These are phyloP conservation scores for Cylindroiulus punctatus DNA, from an alignment of 2,888 invertebrate species.

Conservation along the genomic window DNA sequence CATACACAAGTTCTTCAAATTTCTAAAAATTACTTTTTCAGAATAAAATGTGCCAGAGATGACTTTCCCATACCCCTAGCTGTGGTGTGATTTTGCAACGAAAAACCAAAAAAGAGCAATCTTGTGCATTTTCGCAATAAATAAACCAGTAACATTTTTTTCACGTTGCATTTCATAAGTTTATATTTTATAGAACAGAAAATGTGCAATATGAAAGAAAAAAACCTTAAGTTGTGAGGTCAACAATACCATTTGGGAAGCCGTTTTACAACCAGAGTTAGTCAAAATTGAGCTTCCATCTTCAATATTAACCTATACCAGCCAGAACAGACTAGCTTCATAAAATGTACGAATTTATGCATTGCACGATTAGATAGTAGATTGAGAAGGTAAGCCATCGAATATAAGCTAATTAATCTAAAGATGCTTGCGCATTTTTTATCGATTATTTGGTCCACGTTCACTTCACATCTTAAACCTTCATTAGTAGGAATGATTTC, in stretches of 20 bases:
- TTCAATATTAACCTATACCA: background rate
- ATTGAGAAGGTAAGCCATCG: background rate
- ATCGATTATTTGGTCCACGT: background rate
- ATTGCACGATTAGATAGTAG: background rate
- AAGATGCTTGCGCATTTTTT: conserved; percentile 7
- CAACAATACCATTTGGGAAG: background rate
- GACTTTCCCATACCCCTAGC: too few relatives aligned
- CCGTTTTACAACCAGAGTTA: background rate
- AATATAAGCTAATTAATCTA: conserved; percentile 23
- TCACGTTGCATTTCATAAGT: background rate
- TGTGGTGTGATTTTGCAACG: background rate
- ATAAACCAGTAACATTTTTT: background rate
- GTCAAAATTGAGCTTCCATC: background rate
- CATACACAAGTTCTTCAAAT: too few relatives aligned
- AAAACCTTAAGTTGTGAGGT: background rate
- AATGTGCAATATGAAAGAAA: background rate
- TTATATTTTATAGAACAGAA: background rate
- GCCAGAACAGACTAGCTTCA: background rate
- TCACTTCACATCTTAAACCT: background rate
- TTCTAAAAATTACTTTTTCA: too few relatives aligned
- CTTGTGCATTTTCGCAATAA: background rate
- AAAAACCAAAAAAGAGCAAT: background rate
- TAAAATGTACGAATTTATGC: background rate
- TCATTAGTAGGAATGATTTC: conserved; percentile 4
- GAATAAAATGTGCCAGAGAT: too few relatives aligned